Conservation (phyloP, 2,888 invertebrate genomes). For the Aleiodes leptofemur region DNA sequence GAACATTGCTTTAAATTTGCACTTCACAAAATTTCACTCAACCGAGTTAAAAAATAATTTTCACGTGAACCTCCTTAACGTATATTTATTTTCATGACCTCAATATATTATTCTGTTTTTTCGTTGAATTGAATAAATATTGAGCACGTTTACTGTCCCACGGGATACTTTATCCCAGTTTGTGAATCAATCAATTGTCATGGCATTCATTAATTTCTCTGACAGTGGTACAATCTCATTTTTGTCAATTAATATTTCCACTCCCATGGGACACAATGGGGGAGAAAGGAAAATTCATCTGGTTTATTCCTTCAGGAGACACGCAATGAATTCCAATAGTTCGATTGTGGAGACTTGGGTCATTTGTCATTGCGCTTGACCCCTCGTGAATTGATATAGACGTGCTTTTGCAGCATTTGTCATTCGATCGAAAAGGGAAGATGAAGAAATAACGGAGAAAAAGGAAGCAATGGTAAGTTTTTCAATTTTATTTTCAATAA, state of each 20-base stretch:
- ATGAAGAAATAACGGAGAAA: no score
- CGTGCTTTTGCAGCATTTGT: neutral
- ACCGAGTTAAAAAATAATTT: no score
- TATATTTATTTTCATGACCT: no score
- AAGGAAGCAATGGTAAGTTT: no score
- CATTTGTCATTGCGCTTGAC: constrained; percentile 45
- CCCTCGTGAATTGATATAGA: neutral
- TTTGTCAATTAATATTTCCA: constrained; percentile 24
- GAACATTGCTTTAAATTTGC: no score
- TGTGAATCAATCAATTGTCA: constrained; percentile 19
- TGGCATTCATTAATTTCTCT: constrained; percentile 7
- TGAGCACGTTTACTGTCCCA: no score
- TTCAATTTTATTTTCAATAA: no score
- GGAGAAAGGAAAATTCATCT: constrained; percentile 18
- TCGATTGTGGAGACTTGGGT: constrained; percentile 13
- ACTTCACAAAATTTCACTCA: no score
- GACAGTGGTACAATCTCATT: constrained; percentile 28
- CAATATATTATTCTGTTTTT: no score
- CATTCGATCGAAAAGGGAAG: no score
- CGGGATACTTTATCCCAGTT: neutral
- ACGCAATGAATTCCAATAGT: constrained; percentile 14
- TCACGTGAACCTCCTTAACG: no score
- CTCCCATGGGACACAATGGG: neutral
- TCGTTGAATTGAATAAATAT: no score
- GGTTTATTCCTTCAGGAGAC: constrained; percentile 18